These are phyloP conservation scores for Palaemon carinicauda DNA, from an alignment of 1,140 invertebrate genomes.

Conservation along the genomic window DNA sequence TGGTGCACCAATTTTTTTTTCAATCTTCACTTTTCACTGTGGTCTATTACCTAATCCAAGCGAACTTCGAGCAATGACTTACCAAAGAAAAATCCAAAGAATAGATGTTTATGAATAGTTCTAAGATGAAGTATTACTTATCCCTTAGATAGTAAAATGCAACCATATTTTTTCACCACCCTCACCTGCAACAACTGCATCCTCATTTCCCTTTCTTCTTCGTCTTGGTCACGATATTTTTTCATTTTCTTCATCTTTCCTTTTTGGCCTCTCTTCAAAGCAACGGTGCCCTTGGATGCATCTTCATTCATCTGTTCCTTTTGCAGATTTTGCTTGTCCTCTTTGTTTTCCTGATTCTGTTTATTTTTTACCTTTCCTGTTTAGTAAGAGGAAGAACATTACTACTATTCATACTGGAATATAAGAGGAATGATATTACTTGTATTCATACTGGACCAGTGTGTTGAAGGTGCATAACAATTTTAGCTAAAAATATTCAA, in stretches of 20 bases:
- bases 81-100: neutral
- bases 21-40: too few relatives aligned
- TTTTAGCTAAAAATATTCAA: too few relatives aligned
- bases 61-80: too few relatives aligned
- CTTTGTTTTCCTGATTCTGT: neutral
- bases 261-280: slow-evolving; percentile 74
- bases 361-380: neutral
- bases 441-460: too few relatives aligned
- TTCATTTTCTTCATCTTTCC: slow-evolving; percentile 96
- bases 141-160: neutral
- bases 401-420: too few relatives aligned
- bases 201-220: slow-evolving; percentile 85
- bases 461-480: too few relatives aligned
- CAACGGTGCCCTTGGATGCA: neutral
- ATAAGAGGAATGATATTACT: neutral
- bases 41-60: too few relatives aligned
- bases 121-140: neutral
- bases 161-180: slow-evolving; percentile 4
- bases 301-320: slow-evolving; percentile 12
- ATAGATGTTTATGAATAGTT: neutral
- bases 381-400: too few relatives aligned
- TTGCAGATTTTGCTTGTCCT: neutral
- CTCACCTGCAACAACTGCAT: slow-evolving; percentile 85
- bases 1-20: too few relatives aligned
- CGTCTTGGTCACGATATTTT: slow-evolving; percentile 97